A percentile compares a stretch with the other conserved stretches of the same genome.
These are phyloP conservation scores for Channa maculata DNA, from an alignment of 2,113 vertebrate species.

Conservation along the genomic window DNA sequence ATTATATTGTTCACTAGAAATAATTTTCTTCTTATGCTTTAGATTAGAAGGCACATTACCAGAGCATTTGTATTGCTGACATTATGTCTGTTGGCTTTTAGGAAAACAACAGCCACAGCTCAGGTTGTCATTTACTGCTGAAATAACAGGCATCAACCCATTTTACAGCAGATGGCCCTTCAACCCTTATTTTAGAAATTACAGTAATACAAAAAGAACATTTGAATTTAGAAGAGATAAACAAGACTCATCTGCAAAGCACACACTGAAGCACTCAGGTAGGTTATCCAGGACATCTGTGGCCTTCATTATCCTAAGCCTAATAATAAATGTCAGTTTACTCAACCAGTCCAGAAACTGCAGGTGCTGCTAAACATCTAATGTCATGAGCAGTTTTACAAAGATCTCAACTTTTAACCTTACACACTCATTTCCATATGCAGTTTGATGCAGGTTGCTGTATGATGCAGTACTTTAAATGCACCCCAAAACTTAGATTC, in stretches of 20 bases:
- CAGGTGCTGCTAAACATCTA: background rate
- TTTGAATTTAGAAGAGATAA: conserved; percentile 34
- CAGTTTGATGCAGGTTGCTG: background rate
- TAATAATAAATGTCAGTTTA: background rate
- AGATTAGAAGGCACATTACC: conserved; percentile 15
- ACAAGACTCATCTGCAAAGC: conserved; percentile 5
- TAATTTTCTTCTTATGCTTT: conserved; percentile 1
- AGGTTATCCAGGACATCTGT: background rate
- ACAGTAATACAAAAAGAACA: conserved; percentile 35
- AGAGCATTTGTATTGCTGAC: conserved; percentile 1
- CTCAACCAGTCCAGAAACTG: too few species aligned
- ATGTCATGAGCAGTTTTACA: background rate
- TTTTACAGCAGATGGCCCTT: conserved; percentile 42
- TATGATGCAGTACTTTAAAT: conserved; percentile 4
- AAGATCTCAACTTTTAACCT: background rate
- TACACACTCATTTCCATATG: background rate
- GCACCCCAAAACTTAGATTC: background rate
- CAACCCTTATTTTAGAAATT: conserved; percentile 27
- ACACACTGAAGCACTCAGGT: background rate
- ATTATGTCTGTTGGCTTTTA: conserved; percentile 43
- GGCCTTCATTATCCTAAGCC: background rate
- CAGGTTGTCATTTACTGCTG: conserved; percentile 32
- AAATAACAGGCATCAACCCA: conserved; percentile 46
- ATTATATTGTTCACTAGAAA: conserved; percentile 9
- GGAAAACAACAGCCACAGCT: conserved; percentile 39